These are phyloP conservation scores for Malurus alboscapulatus DNA, from an alignment of 2,113 vertebrate species.

Conservation along the genomic window DNA sequence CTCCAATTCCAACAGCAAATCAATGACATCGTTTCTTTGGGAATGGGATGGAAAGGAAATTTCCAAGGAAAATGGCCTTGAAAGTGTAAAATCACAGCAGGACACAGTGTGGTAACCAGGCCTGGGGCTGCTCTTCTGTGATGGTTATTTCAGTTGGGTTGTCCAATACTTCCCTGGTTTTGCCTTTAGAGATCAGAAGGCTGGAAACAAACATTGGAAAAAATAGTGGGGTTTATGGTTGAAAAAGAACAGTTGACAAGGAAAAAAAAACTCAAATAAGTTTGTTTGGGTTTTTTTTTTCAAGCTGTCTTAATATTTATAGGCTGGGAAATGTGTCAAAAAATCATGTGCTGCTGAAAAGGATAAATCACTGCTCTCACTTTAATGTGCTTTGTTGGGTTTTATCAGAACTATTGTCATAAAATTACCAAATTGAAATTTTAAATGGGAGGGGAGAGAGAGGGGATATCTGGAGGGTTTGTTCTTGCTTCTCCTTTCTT, in stretches of 20 bases:
- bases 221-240: background rate
- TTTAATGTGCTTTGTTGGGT: background rate
- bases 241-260: background rate
- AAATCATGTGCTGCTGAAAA: background rate
- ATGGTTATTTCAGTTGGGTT: background rate
- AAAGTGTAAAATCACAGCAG: background rate
- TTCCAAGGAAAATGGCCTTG: background rate
- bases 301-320: background rate
- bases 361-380: conserved; percentile 5
- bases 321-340: background rate
- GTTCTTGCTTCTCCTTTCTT: conserved; percentile 30
- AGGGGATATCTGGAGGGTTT: conserved; percentile 26
- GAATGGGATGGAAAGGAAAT: background rate
- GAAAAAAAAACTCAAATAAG: background rate
- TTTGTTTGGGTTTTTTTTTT: background rate
- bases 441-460: background rate
- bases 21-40: background rate
- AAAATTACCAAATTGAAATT: conserved; percentile 56
- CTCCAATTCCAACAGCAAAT: background rate
- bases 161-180: background rate
- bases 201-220: background rate
- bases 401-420: background rate
- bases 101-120: background rate
- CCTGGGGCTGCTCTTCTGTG: background rate
- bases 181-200: background rate